Evolutionary conservation across 2,888 invertebrate species (phyloP).

Genomic region (Eumerus sabulonum): DNA sequence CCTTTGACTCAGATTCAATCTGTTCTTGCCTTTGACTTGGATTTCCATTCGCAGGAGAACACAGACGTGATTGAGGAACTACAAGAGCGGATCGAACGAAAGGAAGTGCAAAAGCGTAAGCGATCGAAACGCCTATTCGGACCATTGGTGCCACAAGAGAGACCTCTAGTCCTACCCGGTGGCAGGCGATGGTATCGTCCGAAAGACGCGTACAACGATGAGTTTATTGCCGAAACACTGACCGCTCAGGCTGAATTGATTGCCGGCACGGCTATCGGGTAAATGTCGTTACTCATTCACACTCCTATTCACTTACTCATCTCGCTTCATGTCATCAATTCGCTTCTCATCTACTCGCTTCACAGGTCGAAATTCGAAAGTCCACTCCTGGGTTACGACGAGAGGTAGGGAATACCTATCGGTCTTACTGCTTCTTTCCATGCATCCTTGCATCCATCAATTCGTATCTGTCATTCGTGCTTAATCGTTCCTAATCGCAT

Average conservation of each 20-base stretch:
- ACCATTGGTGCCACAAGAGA: constrained; percentile 83
- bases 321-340: constrained; percentile 38
- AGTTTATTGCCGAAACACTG: constrained; percentile 91
- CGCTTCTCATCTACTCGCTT: constrained; percentile 63
- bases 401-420: constrained; percentile 74
- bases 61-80: constrained; percentile 80
- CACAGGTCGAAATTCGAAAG: constrained; percentile 77
- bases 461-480: too few species aligned
- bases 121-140: constrained; percentile 80
- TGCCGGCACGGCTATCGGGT: constrained; percentile 91
- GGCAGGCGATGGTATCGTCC: constrained; percentile 90
- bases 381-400: constrained; percentile 77
- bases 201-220: constrained; percentile 93
- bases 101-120: constrained; percentile 80
- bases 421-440: not conserved
- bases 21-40: not conserved
- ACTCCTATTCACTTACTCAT: constrained; percentile 21
- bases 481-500: constrained; percentile 9
- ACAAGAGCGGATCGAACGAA: constrained; percentile 79
- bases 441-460: too few species aligned
- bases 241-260: constrained; percentile 92
- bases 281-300: constrained; percentile 75
- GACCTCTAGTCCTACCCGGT: constrained; percentile 87
- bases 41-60: constrained; percentile 72
- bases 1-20: not conserved